Base-by-base conservation (phyloP, 2,797 vertebrate genomes). In the Sebastes oblongus region DNA sequence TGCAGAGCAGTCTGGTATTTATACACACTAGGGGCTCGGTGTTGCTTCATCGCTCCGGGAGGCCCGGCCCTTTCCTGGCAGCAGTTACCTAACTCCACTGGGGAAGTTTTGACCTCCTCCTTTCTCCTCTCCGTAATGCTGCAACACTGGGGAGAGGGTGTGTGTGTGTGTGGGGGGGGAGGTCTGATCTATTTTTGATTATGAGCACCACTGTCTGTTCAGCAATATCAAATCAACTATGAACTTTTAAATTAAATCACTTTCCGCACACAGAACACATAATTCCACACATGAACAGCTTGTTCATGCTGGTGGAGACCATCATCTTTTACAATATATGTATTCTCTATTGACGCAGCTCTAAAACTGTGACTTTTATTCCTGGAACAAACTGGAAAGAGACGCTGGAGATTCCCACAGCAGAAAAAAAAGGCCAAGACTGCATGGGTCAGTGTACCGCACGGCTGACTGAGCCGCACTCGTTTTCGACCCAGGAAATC, bases 31-130 rank as follows among this genome's bases (percentile, higher is more conserved):
- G 20, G 60, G 60, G 24, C 58, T 80, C 22, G 4, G 60, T 82
- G 90, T 95, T 94, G 90, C 93, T 65, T 93, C 92, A 95, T 92
- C 90, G 2, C 74, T 24, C 55, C 9, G 36, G 69, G 78, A 86
- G 86, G 82, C 72, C 77, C 80, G 1, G 77, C 91, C 91, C 81
- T 69, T 93, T 95, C 92, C 92, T 84, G 89, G 79, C 89, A 94
- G 77, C 59, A 16, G 84, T 96, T 95, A 86, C 88, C 80, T 75
- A 94, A 95, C 86, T 84, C 54, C 59, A 71, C 50, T 54, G 71
- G 86, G 92, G 80, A 92, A 91, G 69, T 93, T 92, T 65, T 87
- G 86, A 87, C 90, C 86, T 85, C 86, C 42, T 79, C 42, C 30
- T 81, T 82, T 78, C 84, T 81, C 20, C 25, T 80, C 58, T 59